Evolutionary conservation across 2,113 vertebrate species (phyloP).

Genomic region (Macaca fascicularis): DNA sequence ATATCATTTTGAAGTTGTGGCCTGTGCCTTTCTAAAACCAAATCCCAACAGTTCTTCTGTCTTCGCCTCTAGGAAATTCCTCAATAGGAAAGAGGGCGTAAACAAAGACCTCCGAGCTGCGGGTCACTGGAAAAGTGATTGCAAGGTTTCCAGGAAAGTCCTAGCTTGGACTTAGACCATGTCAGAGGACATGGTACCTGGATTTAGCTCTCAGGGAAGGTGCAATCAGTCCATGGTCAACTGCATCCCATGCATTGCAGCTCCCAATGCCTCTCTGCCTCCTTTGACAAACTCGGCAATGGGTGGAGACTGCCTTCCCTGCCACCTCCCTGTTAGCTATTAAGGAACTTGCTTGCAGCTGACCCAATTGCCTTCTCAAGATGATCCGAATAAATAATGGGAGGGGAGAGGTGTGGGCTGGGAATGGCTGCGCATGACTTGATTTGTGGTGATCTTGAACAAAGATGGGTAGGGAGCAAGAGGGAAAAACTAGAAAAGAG

Average conservation of each 20-base stretch:
- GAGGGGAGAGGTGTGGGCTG: neutral
- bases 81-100: conserved; percentile 3
- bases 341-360: neutral
- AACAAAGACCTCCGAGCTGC: neutral
- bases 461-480: neutral
- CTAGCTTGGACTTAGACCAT: too few relatives aligned
- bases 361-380: neutral
- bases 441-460: neutral
- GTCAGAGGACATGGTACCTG: neutral
- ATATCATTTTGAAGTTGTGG: conserved; percentile 50
- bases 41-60: neutral
- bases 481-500: neutral
- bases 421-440: neutral
- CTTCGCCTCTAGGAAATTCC: neutral
- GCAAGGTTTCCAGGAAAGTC: neutral
- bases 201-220: neutral
- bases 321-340: neutral
- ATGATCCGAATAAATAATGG: neutral
- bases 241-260: neutral
- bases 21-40: conserved; percentile 42
- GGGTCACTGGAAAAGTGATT: neutral
- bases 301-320: neutral
- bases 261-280: neutral
- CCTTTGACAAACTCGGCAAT: neutral
- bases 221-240: neutral